phyloP scores from a whole-genome alignment of 2,113 vertebrate species.

The Corynorhinus townsendii region DNA sequence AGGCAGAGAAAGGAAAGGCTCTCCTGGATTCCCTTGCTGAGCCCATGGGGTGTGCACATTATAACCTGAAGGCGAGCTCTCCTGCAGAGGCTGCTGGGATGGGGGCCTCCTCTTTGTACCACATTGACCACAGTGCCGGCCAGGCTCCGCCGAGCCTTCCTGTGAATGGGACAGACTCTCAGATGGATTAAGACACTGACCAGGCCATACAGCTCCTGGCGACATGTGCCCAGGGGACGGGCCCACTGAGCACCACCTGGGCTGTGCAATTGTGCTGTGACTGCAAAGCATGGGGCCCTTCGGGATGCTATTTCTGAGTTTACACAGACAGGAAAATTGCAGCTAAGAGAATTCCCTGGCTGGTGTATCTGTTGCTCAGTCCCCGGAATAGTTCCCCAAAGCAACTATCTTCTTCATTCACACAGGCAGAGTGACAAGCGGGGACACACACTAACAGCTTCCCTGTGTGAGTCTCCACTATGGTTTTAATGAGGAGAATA shows the following conservation, averaged over 20 bases:
- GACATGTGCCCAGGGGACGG: slow-evolving; percentile 87
- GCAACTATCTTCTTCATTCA: slow-evolving; percentile 77
- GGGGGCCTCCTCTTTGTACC: slow-evolving; percentile 81
- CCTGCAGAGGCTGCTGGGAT: slow-evolving; percentile 73
- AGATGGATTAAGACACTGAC: slow-evolving; percentile 89
- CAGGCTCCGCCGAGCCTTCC: slow-evolving; percentile 81
- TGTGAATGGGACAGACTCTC: slow-evolving; percentile 87
- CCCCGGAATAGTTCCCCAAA: slow-evolving; percentile 77
- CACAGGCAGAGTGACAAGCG: slow-evolving; percentile 77
- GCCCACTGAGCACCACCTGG: slow-evolving; percentile 93
- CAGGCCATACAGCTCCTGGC: no score
- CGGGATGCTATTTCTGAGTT: slow-evolving; percentile 77
- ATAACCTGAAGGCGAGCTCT: slow-evolving; percentile 60
- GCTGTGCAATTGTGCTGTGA: slow-evolving; percentile 79
- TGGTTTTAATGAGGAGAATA: slow-evolving; percentile 74
- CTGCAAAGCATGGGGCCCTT: slow-evolving; percentile 79
- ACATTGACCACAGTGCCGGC: slow-evolving; percentile 81
- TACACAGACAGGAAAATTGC: slow-evolving; percentile 76
- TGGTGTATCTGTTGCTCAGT: slow-evolving; percentile 75
- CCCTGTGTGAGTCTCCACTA: slow-evolving; percentile 72
- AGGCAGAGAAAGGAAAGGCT: slow-evolving; percentile 46
- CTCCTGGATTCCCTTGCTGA: slow-evolving; percentile 58
- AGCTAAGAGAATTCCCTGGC: slow-evolving; percentile 78
- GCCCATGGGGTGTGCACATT: neutral
- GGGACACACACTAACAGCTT: slow-evolving; percentile 75